phyloP scores from a whole-genome alignment of 2,113 vertebrate genomes.

The Trichechus manatus region DNA sequence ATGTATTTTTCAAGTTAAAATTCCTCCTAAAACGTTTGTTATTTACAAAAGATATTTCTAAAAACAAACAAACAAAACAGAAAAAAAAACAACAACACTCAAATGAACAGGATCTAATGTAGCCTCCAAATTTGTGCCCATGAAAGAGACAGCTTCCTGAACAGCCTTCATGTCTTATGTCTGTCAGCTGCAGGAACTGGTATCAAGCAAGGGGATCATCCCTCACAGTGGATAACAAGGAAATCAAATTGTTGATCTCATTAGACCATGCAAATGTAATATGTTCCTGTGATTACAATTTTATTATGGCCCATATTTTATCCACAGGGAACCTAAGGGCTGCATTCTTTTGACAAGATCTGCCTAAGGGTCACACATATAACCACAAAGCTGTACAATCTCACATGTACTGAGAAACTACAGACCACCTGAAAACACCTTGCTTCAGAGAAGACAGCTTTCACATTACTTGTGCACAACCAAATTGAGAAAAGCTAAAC shows the following conservation, averaged over 20 bases:
- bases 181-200: conserved; percentile 58
- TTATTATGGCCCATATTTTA: background rate
- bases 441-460: background rate
- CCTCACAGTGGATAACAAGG: conserved; percentile 32
- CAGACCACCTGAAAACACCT: background rate
- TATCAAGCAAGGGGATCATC: background rate
- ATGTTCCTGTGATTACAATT: conserved; percentile 26
- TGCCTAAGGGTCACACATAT: background rate
- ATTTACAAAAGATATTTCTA: background rate
- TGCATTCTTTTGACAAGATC: background rate
- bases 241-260: conserved; percentile 47
- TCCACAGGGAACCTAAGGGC: background rate
- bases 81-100: background rate
- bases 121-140: background rate
- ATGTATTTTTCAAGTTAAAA: background rate
- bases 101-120: background rate
- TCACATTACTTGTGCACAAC: background rate
- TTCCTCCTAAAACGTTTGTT: background rate
- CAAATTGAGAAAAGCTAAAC: background rate
- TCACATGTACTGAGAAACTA: background rate
- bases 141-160: background rate
- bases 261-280: conserved; percentile 17
- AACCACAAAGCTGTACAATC: background rate
- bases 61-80: background rate
- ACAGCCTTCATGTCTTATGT: background rate